Conservation (phyloP, 2,113 vertebrate species). For the Thinocorus orbignyianus region DNA sequence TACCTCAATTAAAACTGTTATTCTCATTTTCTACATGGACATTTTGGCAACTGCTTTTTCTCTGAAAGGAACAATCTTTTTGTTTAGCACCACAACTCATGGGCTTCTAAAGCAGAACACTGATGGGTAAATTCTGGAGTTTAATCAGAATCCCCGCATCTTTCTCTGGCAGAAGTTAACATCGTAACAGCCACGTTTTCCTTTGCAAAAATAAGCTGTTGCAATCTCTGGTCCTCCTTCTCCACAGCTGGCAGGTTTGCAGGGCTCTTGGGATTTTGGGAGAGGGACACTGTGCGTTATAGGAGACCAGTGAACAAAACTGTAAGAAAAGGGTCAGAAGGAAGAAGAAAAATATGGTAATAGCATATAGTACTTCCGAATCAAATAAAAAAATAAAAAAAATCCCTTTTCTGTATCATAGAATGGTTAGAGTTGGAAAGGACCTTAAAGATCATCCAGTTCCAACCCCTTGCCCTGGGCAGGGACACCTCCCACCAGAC, state of each 20-base stretch:
- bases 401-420: not conserved
- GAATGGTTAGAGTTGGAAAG: too few relatives aligned
- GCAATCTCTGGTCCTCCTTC: not conserved
- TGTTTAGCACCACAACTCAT: not conserved
- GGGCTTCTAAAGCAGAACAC: not conserved
- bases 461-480: too few relatives aligned
- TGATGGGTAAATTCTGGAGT: not conserved
- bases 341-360: not conserved
- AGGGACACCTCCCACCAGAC: too few relatives aligned
- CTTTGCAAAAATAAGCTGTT: not conserved
- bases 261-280: not conserved
- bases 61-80: not conserved
- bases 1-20: not conserved
- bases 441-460: too few relatives aligned
- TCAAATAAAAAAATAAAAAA: not conserved
- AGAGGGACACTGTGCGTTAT: not conserved
- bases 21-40: not conserved
- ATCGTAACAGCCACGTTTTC: not conserved
- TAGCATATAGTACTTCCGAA: too few relatives aligned
- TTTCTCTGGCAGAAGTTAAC: not conserved
- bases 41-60: not conserved
- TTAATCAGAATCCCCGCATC: not conserved
- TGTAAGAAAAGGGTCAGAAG: not conserved
- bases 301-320: not conserved
- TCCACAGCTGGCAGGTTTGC: not conserved